phyloP scores from a whole-genome alignment of 53 echinoderm and acorn worm genomes.

The Apostichopus leukothele region DNA sequence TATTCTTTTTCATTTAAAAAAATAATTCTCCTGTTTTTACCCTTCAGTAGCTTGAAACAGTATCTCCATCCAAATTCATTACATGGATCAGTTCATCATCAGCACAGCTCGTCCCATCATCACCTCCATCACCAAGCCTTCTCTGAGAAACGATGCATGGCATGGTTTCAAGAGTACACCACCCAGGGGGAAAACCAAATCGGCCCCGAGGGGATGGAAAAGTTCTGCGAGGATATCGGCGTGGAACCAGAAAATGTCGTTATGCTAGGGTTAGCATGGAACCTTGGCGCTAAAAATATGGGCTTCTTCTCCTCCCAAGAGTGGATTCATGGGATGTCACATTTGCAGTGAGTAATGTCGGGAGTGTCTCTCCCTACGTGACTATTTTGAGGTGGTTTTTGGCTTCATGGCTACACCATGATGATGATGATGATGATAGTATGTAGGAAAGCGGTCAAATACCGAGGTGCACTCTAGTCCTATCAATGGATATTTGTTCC shows the following conservation, averaged over 20 bases:
- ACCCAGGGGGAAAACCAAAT: constrained; percentile 55
- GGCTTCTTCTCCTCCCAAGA: constrained; percentile 93
- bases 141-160: constrained; percentile 77
- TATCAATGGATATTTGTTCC: too few species aligned
- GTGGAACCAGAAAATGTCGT: constrained; percentile 98
- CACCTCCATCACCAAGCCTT: constrained; percentile 62
- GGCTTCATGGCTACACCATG: too few species aligned
- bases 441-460: too few species aligned
- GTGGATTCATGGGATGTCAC: constrained; percentile 97
- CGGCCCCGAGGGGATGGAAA: constrained; percentile 98
- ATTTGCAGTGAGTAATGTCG: constrained; percentile 78
- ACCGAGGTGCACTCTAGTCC: too few species aligned
- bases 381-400: too few species aligned
- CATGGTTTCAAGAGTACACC: constrained; percentile 88
- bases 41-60: constrained; percentile 10
- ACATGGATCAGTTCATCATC: constrained; percentile 39
- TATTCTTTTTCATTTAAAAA: too few species aligned
- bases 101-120: constrained; percentile 49
- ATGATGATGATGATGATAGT: too few species aligned
- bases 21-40: too few species aligned
- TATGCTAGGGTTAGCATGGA: constrained; percentile 97
- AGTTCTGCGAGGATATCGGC: constrained; percentile 98
- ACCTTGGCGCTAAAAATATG: constrained; percentile 90
- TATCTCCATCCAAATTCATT: constrained; percentile 32
- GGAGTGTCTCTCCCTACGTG: too few species aligned